phyloP scores from a whole-genome alignment of 2,888 invertebrate genomes.

The Halocaridina rubra region DNA sequence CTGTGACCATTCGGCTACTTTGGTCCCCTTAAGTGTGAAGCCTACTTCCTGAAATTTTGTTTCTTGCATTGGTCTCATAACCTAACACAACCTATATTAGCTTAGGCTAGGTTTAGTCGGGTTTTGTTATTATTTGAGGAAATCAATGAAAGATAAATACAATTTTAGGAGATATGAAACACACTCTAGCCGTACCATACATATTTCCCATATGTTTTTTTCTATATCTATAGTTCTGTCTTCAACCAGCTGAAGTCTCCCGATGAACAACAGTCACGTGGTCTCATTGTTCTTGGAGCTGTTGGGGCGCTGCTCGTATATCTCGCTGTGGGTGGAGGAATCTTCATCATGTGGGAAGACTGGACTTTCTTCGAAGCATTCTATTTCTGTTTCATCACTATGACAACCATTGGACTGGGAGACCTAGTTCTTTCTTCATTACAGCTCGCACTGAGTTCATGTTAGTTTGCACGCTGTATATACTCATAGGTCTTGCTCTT shows the following conservation, averaged over 20 bases:
- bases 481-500: conserved; percentile 86
- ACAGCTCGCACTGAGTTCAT: conserved; percentile 79
- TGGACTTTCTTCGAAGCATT: conserved; percentile 94
- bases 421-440: conserved; percentile 78
- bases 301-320: conserved; percentile 83
- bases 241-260: neutral
- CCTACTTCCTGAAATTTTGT: too few relatives aligned
- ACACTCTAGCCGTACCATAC: too few relatives aligned
- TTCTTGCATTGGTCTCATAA: too few relatives aligned
- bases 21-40: too few relatives aligned
- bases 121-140: too few relatives aligned
- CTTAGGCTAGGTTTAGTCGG: too few relatives aligned
- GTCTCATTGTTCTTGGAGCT: conserved; percentile 73
- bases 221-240: too few relatives aligned
- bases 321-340: conserved; percentile 83
- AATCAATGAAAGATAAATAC: too few relatives aligned
- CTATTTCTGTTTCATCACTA: conserved; percentile 93
- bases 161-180: too few relatives aligned
- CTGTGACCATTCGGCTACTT: too few relatives aligned
- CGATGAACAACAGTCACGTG: conserved; percentile 11
- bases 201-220: too few relatives aligned
- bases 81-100: too few relatives aligned
- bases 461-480: conserved; percentile 88
- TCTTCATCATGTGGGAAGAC: conserved; percentile 85
- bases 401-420: conserved; percentile 94